Base-by-base conservation (phyloP, 2,113 vertebrate species). In the Rhinolophus ferrumequinum region DNA sequence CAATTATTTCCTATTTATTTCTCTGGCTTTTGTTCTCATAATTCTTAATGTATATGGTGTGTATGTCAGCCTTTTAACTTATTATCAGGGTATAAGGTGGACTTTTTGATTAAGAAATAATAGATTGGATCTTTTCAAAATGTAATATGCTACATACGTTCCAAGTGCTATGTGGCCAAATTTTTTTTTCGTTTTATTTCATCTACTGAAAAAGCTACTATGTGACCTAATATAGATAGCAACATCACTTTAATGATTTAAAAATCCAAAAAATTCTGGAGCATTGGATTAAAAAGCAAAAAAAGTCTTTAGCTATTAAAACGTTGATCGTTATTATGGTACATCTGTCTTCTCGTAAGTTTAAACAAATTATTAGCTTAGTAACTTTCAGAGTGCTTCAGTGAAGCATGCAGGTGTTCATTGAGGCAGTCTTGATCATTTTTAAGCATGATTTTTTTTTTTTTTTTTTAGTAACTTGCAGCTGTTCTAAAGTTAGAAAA, bases 111-210 rank as follows among this genome's bases (percentile, higher is more conserved):
- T 96, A 80, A 93, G 56, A 77, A 92, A 87, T 88, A 84, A 75
- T 24, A 93, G 21, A 95, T 54, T 75, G 26, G 33, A 44, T 95
- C 38, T 96, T 75, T 93, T 81, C 19, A 81, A 93, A 93, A 80
- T 52, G 6, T 66, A 87, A 33, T 76, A 28, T 72, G 10, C 79
- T 70, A 33, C 54, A 3, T 83, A 93, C 93, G 8, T 89, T 88
- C 33, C n/a, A 73, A 73, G 33, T 54, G 35, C 19, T 76, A 67
- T 88, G 52, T 86, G 30, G 28, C 16, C 52, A 76, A 19, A 47
- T 14, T 54, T 76, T 47, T 41, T 47, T 11, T 16, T 0, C 1
- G 2, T 88, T 67, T 93, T 62, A 81, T 81, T 84, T 88, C 4
- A 88, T 24, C 33, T 92, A 80, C 69, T 95, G n/a, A 90, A 89